Evolutionary conservation across 1,140 invertebrate species (phyloP).

Genomic region (Drusus annulatus): DNA sequence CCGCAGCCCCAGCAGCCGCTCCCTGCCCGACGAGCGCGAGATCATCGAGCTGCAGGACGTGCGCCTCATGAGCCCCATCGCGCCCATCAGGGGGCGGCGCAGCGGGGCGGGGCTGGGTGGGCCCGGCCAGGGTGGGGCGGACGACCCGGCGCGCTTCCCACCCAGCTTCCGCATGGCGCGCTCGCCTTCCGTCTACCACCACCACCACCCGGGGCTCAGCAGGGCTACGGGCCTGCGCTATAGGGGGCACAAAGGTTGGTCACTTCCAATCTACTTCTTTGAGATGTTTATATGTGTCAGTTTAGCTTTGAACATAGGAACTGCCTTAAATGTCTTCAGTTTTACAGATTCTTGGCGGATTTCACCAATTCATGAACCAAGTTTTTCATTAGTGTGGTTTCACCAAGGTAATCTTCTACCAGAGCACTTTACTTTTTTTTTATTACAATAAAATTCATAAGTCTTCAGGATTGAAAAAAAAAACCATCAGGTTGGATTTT

Average conservation of each 20-base stretch:
- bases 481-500: no score
- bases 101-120: constrained; percentile 58
- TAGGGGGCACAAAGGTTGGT: constrained; percentile 72
- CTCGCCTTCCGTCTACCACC: constrained; percentile 67
- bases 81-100: constrained; percentile 80
- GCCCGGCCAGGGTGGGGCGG: background rate
- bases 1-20: constrained; percentile 55
- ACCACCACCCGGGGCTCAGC: constrained; percentile 30
- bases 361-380: no score
- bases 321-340: no score
- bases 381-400: no score
- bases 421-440: no score
- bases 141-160: constrained; percentile 79
- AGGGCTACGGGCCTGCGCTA: constrained; percentile 71
- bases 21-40: constrained; percentile 63
- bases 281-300: no score
- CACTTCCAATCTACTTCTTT: no score
- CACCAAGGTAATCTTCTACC: no score
- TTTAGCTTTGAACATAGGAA: no score
- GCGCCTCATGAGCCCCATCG: constrained; percentile 83
- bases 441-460: no score
- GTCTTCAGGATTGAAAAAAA: no score
- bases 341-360: no score
- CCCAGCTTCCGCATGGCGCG: constrained; percentile 85
- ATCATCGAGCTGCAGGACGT: constrained; percentile 88